A percentile compares a stretch with the other conserved stretches of the same genome.
These are phyloP conservation scores for Thereuonema tuberculata DNA, from an alignment of 1,140 invertebrate genomes.

Conservation along the genomic window DNA sequence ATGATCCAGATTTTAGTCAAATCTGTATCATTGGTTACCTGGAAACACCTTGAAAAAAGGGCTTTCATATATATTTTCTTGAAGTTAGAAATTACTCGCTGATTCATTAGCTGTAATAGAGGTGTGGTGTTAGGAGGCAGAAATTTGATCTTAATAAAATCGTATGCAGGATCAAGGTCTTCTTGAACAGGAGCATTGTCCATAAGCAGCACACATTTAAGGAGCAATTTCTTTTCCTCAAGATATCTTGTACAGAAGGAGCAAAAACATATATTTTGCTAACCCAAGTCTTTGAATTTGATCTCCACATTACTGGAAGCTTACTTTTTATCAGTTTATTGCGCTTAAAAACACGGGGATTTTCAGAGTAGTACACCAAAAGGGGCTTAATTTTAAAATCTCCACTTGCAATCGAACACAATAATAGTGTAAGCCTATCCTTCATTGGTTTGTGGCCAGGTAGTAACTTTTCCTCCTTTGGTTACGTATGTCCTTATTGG, in stretches of 20 bases:
- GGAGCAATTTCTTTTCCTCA: conserved; percentile 10
- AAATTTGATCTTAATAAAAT: conserved; percentile 9
- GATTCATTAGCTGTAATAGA: conserved; percentile 11
- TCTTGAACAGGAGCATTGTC: conserved; percentile 16
- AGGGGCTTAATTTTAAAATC: conserved; percentile 32
- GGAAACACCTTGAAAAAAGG: conserved; percentile 3
- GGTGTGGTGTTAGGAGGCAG: conserved; percentile 5
- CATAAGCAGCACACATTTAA: conserved; percentile 16
- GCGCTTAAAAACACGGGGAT: conserved; percentile 8
- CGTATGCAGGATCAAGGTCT: background rate
- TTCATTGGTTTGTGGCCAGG: conserved; percentile 33
- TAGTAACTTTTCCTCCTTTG: conserved; percentile 27
- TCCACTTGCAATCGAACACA: conserved; percentile 31
- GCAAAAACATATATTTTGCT: background rate
- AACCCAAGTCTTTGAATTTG: background rate
- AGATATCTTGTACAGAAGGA: conserved; percentile 9
- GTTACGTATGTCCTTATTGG: conserved; percentile 30
- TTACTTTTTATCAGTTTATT: conserved; percentile 1
- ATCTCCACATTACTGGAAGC: conserved; percentile 5
- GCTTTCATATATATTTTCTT: conserved; percentile 7
- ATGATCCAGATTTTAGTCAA: background rate
- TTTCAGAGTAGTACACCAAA: conserved; percentile 30
- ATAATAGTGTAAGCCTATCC: conserved; percentile 33
- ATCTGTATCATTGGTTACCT: conserved; percentile 1
- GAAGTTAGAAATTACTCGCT: conserved; percentile 10